A percentile compares a stretch with the other conserved stretches of the same genome.
Conservation (phyloP, 2,797 vertebrate genomes). For the Heliangelus exortis region DNA sequence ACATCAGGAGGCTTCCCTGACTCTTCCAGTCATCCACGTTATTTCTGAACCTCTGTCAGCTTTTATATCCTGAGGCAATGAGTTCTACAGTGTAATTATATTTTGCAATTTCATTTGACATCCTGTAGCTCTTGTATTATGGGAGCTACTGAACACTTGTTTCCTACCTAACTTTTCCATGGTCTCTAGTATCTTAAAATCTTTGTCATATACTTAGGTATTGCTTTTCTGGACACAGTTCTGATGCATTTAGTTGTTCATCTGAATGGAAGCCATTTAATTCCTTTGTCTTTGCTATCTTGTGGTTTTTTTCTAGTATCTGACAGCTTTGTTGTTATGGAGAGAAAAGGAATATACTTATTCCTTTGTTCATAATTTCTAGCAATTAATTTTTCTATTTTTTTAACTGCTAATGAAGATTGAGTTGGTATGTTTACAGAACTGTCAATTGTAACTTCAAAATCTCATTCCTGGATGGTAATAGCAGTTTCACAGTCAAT, state of each 20-base stretch:
- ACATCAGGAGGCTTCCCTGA: background rate
- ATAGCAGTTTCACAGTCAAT: background rate
- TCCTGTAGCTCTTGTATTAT: background rate
- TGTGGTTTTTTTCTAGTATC: background rate
- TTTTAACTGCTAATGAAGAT: background rate
- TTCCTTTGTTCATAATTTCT: background rate
- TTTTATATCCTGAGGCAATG: background rate
- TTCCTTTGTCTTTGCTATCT: background rate
- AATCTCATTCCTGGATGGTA: background rate
- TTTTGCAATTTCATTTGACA: slow-evolving; percentile 12
- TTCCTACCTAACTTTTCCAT: background rate
- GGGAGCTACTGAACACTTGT: background rate
- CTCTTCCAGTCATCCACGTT: background rate
- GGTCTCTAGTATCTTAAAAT: background rate
- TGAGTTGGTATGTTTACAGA: background rate
- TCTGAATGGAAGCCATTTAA: background rate
- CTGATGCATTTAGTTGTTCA: background rate
- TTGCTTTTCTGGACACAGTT: background rate
- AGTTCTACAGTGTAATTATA: slow-evolving; percentile 22
- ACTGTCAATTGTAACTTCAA: background rate
- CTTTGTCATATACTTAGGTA: background rate
- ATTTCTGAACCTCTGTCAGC: background rate
- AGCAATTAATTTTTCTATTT: background rate
- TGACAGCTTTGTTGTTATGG: background rate
- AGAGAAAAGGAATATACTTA: background rate